Percentiles rank a stretch among this genome's conserved stretches.
Evolutionary conservation across 2,888 invertebrate species (phyloP).

Genomic region (Acholoe squamosa): DNA sequence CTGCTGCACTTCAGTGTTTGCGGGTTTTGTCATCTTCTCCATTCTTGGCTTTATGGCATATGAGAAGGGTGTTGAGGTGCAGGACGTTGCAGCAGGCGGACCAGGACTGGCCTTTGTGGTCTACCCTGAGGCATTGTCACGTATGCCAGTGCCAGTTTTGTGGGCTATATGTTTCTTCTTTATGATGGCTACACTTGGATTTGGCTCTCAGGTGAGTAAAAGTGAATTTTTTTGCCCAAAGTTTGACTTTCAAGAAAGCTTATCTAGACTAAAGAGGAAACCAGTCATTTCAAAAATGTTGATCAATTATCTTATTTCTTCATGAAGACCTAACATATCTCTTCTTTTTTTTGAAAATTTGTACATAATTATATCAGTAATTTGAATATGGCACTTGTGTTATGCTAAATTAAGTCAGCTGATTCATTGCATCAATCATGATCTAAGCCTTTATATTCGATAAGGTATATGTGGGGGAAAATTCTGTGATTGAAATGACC

Average conservation of each 20-base stretch:
- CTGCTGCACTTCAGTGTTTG: constrained; percentile 82
- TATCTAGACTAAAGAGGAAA: no score
- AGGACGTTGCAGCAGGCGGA: constrained; percentile 72
- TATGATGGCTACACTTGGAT: constrained; percentile 83
- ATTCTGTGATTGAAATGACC: no score
- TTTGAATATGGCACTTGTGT: no score
- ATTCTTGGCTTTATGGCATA: constrained; percentile 86
- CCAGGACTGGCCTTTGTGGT: constrained; percentile 82
- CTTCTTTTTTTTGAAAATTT: no score
- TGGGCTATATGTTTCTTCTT: constrained; percentile 83
- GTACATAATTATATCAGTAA: no score
- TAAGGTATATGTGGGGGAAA: neutral
- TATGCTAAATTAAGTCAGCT: neutral
- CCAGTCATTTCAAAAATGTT: no score
- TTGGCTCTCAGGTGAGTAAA: constrained; percentile 80
- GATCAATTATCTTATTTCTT: no score
- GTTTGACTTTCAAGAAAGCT: no score
- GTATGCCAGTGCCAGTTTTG: constrained; percentile 81
- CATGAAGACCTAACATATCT: no score
- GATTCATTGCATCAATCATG: neutral
- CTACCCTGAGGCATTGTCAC: constrained; percentile 82
- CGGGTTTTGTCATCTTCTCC: constrained; percentile 83
- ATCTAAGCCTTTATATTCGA: neutral
- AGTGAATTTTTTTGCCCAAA: no score
- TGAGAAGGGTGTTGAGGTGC: constrained; percentile 81